phyloP scores from a whole-genome alignment of 1,140 invertebrate genomes.

The Diachasmimorpha longicaudata region DNA sequence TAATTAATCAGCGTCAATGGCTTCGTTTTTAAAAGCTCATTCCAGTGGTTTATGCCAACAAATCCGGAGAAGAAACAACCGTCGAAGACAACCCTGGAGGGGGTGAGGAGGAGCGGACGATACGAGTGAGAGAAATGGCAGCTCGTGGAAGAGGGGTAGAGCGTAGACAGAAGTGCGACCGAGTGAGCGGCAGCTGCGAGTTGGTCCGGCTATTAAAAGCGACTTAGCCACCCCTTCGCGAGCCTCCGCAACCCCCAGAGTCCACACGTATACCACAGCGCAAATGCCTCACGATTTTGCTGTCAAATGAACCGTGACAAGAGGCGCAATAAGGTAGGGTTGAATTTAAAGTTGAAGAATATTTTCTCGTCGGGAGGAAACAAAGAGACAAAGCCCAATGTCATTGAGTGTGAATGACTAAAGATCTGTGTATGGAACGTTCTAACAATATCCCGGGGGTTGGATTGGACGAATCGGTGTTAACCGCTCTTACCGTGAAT shows the following conservation, averaged over 20 bases:
- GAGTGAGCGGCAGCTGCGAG: constrained; percentile 29
- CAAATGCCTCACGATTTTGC: not conserved
- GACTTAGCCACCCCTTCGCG: constrained; percentile 30
- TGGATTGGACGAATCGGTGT: not conserved
- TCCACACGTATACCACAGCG: constrained; percentile 19
- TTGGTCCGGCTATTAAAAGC: constrained; percentile 36
- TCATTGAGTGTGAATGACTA: not conserved
- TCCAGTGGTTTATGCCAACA: not conserved
- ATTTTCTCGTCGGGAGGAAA: not conserved
- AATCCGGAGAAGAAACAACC: not conserved
- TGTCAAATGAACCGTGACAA: not conserved
- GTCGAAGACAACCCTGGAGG: not conserved
- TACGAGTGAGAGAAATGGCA: not conserved
- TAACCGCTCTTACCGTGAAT: not conserved
- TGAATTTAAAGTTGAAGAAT: not conserved
- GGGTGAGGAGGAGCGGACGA: not conserved
- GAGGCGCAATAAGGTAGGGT: not conserved
- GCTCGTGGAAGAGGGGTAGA: constrained; percentile 8
- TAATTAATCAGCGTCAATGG: not conserved
- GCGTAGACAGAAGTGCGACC: not conserved
- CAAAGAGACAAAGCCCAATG: not conserved
- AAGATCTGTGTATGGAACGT: not conserved
- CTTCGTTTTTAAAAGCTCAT: not conserved
- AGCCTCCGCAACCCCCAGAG: constrained; percentile 3
- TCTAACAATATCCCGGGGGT: not conserved